Conservation (phyloP, 2,797 vertebrate genomes). For the Distichodus sexfasciatus region DNA sequence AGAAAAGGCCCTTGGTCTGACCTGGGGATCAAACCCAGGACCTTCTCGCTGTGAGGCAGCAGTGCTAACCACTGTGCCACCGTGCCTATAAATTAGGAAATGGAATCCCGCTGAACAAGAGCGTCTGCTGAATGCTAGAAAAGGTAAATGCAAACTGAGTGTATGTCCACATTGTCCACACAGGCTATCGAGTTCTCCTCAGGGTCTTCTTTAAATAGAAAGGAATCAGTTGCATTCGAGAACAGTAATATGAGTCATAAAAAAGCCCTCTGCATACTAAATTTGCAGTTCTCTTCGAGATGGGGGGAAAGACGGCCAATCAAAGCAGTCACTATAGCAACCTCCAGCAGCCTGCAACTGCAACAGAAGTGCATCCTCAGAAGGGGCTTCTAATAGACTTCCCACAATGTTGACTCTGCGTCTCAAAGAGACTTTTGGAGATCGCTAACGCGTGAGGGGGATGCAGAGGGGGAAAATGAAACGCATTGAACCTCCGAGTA, state of each 20-base stretch:
- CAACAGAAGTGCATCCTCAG: conserved; percentile 14
- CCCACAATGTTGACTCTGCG: conserved; percentile 39
- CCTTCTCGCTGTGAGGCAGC: too few relatives aligned
- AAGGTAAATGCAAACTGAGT: too few relatives aligned
- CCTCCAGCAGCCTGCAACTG: conserved; percentile 3
- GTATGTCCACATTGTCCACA: background rate
- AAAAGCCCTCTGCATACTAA: conserved; percentile 40
- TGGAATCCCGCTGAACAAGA: too few relatives aligned
- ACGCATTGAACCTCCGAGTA: too few relatives aligned
- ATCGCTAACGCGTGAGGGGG: too few relatives aligned
- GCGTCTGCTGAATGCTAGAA: too few relatives aligned
- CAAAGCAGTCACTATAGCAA: conserved; percentile 56
- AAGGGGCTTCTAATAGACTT: conserved; percentile 39
- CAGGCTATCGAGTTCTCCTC: background rate
- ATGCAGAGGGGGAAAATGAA: too few relatives aligned
- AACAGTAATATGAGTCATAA: conserved; percentile 30
- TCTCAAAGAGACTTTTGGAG: conserved; percentile 52
- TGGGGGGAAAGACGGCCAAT: conserved; percentile 38
- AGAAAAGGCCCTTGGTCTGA: too few relatives aligned
- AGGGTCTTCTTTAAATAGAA: conserved; percentile 5
- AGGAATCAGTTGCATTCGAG: conserved; percentile 9
- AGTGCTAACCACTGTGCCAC: too few relatives aligned
- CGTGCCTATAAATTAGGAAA: too few relatives aligned
- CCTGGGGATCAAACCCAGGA: too few relatives aligned
- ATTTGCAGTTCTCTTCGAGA: conserved; percentile 11